These are phyloP conservation scores for Drosophila insularis DNA, from an alignment of 1,140 invertebrate species.

Conservation along the genomic window DNA sequence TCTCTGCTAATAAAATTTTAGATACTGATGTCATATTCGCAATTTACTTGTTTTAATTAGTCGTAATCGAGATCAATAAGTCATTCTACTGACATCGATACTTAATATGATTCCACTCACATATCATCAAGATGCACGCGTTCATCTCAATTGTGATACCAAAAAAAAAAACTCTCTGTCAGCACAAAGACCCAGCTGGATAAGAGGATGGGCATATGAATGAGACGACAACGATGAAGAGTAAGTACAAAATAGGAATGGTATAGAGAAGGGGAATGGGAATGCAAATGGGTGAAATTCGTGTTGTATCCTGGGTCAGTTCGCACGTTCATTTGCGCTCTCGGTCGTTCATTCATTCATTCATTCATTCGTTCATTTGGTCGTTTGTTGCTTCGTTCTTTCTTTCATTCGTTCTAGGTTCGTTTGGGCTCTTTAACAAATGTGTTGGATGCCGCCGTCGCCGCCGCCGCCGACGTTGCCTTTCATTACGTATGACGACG, in stretches of 20 bases:
- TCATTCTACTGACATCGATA: too few species aligned
- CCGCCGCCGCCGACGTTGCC: constrained; percentile 49
- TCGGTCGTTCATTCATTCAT: constrained; percentile 67
- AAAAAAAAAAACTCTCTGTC: not conserved
- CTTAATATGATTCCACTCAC: too few species aligned
- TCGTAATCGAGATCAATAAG: too few species aligned
- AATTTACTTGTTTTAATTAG: too few species aligned
- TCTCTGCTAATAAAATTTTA: too few species aligned
- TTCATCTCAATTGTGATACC: not conserved
- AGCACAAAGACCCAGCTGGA: not conserved
- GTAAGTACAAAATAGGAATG: not conserved
- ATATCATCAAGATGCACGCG: not conserved
- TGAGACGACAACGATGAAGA: constrained; percentile 9
- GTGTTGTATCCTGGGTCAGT: constrained; percentile 58
- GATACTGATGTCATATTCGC: too few species aligned
- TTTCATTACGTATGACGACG: constrained; percentile 78
- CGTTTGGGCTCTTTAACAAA: constrained; percentile 66
- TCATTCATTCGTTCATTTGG: constrained; percentile 61
- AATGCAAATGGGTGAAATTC: constrained; percentile 3
- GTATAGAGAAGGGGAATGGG: constrained; percentile 3
- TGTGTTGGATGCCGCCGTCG: constrained; percentile 44
- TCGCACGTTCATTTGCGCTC: constrained; percentile 74
- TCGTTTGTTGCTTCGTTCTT: constrained; percentile 25
- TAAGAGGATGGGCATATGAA: constrained; percentile 6
- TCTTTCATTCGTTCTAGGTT: constrained; percentile 68